phyloP scores from a whole-genome alignment of 2,797 vertebrate genomes.

The Eupleurogrammus muticus region DNA sequence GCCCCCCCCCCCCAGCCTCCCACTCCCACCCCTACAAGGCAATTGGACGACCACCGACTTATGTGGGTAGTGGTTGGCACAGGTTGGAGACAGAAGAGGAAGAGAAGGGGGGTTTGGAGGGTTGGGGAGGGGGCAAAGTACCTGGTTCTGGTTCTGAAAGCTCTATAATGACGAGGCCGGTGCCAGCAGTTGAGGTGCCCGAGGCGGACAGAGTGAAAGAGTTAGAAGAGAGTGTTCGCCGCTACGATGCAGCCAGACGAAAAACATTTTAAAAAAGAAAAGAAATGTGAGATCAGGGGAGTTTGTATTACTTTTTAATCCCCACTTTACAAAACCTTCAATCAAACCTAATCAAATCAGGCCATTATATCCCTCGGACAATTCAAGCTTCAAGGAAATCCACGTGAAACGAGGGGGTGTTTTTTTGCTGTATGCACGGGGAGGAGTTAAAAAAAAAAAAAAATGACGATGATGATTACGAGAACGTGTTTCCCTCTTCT shows the following conservation, averaged over 20 bases:
- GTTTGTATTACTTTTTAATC: constrained; percentile 25
- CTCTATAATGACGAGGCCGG: constrained; percentile 49
- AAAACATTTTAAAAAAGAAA: no score
- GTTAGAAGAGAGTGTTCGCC: constrained; percentile 51
- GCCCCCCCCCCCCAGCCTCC: constrained; percentile 1
- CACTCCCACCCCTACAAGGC: constrained; percentile 44
- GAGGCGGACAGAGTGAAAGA: constrained; percentile 54
- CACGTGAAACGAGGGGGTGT: background rate
- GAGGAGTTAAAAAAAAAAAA: constrained; percentile 55
- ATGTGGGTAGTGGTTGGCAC: constrained; percentile 46
- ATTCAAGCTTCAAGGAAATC: background rate
- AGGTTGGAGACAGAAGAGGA: constrained; percentile 46
- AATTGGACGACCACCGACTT: constrained; percentile 53
- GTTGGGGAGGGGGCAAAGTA: constrained; percentile 36
- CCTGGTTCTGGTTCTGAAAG: constrained; percentile 69
- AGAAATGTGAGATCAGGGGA: constrained; percentile 19
- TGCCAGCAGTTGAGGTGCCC: constrained; percentile 63
- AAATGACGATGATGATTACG: constrained; percentile 70
- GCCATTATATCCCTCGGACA: constrained; percentile 10
- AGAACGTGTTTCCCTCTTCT: constrained; percentile 62
- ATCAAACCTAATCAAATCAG: constrained; percentile 14
- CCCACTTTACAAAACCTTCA: constrained; percentile 15
- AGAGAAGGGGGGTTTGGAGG: constrained; percentile 23
- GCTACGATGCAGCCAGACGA: constrained; percentile 24
- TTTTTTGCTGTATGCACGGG: constrained; percentile 14